Evolutionary conservation across 2,888 invertebrate species (phyloP).

Genomic region (Harpalus rubripes): DNA sequence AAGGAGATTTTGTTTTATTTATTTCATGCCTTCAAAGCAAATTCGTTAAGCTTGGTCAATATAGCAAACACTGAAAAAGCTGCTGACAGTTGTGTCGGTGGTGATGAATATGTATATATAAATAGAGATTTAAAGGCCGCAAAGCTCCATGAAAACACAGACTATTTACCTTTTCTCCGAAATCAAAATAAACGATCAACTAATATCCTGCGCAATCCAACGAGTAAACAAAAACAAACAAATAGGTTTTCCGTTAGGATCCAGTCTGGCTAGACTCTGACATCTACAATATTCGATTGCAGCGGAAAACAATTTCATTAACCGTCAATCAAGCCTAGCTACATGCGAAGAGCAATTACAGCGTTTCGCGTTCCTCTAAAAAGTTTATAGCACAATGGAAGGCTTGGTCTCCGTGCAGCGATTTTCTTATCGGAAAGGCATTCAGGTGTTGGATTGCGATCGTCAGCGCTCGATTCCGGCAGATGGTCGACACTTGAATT

Average conservation of each 20-base stretch:
- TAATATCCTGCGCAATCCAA: slow-evolving; percentile 42
- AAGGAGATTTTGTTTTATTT: no score
- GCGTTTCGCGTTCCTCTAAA: slow-evolving; percentile 45
- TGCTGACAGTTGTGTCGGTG: background rate
- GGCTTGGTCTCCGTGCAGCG: slow-evolving; percentile 5
- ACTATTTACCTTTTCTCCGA: slow-evolving; percentile 26
- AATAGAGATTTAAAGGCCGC: slow-evolving; percentile 18
- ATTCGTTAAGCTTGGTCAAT: no score
- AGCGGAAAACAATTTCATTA: slow-evolving; percentile 57
- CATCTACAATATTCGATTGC: slow-evolving; percentile 46
- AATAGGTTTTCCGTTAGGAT: slow-evolving; percentile 3
- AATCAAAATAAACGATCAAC: slow-evolving; percentile 46
- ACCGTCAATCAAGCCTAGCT: slow-evolving; percentile 53
- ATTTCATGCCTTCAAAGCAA: no score
- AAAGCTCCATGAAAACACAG: slow-evolving; percentile 2
- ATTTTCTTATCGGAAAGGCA: slow-evolving; percentile 30
- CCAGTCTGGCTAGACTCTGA: background rate
- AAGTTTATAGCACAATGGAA: background rate
- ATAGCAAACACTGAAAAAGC: no score
- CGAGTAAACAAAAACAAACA: slow-evolving; percentile 41
- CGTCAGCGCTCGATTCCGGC: slow-evolving; percentile 31
- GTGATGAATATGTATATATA: slow-evolving; percentile 10
- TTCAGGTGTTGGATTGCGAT: slow-evolving; percentile 47
- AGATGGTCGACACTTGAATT: slow-evolving; percentile 56
- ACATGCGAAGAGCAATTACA: slow-evolving; percentile 57